Base-by-base conservation (phyloP, 2,113 vertebrate genomes). In the Datnioides undecimradiatus region DNA sequence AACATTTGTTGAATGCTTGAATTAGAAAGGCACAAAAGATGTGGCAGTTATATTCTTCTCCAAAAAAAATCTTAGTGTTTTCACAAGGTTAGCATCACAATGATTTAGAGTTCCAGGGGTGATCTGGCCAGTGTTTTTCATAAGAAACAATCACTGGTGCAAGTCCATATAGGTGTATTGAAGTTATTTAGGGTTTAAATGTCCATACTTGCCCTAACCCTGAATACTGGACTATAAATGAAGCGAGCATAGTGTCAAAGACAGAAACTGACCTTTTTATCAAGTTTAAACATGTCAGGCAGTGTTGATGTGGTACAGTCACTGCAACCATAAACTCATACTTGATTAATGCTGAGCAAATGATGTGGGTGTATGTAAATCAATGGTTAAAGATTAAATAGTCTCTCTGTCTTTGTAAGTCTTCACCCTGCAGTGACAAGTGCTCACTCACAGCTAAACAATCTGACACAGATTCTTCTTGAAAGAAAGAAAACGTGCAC, bases 1-100 rank as follows among this genome's bases (percentile, higher is more conserved):
- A 57, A 34, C 1, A 0, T 40, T 65, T 72, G 12, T 58, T 14
- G 16, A 27, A 19, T 40, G 65, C 81, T 83, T 73, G 72, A 86
- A 86, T 83, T 86, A 59, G n/a, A 83, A 72, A 55, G 80, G 84
- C 70, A 82, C 72, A 80, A 88, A 86, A 12, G 34, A 75, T 75
- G 71, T 68, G 70, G 81, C 68, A 23, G 12, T 36, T 63, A 54
- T n/a, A n/a, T n/a, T n/a, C n/a, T n/a, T n/a, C n/a, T n/a, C n/a
- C n/a, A n/a, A n/a, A n/a, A n/a, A n/a, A n/a, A n/a, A n/a, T n/a
- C n/a, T n/a, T n/a, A n/a, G n/a, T n/a, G n/a, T n/a, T n/a, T n/a
- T n/a, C n/a, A n/a, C n/a, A n/a, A n/a, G n/a, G n/a, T n/a, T n/a
- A n/a, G n/a, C n/a, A n/a, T n/a, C n/a, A n/a, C n/a, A n/a, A n/a